Base-by-base conservation (phyloP, 2,888 invertebrate species). In the Lepas anatifera region DNA sequence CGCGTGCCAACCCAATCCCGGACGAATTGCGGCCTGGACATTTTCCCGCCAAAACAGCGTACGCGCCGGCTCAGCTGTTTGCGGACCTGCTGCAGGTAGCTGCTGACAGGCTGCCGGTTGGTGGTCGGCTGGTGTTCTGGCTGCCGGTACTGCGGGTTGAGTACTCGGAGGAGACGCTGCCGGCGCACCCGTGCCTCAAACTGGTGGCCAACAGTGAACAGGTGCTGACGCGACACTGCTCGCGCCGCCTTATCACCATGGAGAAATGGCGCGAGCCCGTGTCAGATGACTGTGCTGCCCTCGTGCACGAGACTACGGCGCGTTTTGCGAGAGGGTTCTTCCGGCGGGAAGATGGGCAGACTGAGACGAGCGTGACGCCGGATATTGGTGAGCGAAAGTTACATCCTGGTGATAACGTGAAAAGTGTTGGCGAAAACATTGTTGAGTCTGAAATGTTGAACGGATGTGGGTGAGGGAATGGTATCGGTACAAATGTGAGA, bases 91-190 rank as follows among this genome's bases (percentile, higher is more conserved):
- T 99, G 52, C 82, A 85, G 76, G 94, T 97, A 81, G 86, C 94
- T 0, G 90, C 90, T 0, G 83, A 82, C 68, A 88, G 90, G 79
- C 83, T 99, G 70, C 85, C 82, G 75, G 73, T 90, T 8, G 86
- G 88, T 8, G 90, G 95, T 0, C 83, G 93, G 73, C 82, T 98
- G 25, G 95, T 98, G 0, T 96, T 90, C 82, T 99, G 98, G 98
- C 87, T 95, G 76, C 99, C 99, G 39, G 84, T 95, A 88, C 90
- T 74, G 77, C 90, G 90, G 75, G 86, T 87, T 70, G 88, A 90
- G 73, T 93, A 92, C 78, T 79, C 81, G 0, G 86, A 87, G 68
- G 81, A 85, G 0, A 85, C 87, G 71, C 80, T 98, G 27, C 97
- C 98, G 0, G 80, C 81, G 7, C 94, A 98, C 81, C 86, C 88